A percentile compares a stretch with the other conserved stretches of the same genome.
These are phyloP conservation scores for Danaus chrysippus DNA, from an alignment of 2,888 invertebrate species.

Conservation along the genomic window DNA sequence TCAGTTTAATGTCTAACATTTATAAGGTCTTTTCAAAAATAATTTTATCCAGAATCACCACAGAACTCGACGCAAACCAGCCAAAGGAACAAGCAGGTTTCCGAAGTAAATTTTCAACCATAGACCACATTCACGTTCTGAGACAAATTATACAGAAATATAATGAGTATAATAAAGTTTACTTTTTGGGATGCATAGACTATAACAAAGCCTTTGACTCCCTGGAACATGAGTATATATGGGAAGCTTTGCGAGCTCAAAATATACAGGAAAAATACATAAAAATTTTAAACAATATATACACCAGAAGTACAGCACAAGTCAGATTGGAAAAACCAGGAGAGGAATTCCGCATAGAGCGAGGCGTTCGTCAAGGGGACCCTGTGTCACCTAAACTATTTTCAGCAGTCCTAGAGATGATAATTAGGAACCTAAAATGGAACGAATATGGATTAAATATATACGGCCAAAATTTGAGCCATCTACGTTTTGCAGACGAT, in stretches of 20 bases:
- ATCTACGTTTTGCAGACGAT: too few species aligned
- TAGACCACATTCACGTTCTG: too few species aligned
- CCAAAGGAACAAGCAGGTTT: constrained; percentile 31
- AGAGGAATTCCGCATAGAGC: too few species aligned
- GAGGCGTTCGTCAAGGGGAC: not conserved
- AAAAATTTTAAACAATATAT: not conserved
- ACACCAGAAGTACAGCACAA: not conserved
- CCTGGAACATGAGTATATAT: not conserved
- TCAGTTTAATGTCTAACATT: constrained; percentile 26
- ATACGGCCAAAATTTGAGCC: too few species aligned
- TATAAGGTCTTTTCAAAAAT: constrained; percentile 29
- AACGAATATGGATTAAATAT: too few species aligned
- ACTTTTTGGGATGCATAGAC: too few species aligned
- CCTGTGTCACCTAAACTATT: constrained; percentile 4
- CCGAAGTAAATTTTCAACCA: too few species aligned
- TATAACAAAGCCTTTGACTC: too few species aligned
- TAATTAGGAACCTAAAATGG: too few species aligned
- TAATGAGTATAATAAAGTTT: too few species aligned
- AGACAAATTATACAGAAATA: too few species aligned
- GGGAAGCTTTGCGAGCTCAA: not conserved
- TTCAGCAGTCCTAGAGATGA: too few species aligned
- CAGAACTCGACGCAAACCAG: constrained; percentile 20
- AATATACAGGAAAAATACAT: not conserved
- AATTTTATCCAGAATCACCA: constrained; percentile 24
- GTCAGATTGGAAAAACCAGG: not conserved